These are phyloP conservation scores for Yponomeuta cagnagella DNA, from an alignment of 2,888 invertebrate species.

Conservation along the genomic window DNA sequence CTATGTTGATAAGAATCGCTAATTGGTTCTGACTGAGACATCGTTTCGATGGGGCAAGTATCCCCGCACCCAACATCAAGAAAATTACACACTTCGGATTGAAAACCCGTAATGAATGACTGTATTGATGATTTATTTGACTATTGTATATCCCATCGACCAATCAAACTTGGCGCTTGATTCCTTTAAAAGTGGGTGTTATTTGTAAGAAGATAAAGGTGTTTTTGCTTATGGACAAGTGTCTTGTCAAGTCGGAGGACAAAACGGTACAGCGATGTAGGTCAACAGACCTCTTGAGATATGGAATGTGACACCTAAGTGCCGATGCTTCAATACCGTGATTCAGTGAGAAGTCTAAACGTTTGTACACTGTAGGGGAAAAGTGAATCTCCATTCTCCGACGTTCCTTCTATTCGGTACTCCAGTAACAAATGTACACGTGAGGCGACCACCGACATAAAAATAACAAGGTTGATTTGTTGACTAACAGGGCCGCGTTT, in stretches of 20 bases:
- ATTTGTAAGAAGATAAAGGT: not conserved
- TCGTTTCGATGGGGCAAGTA: not conserved
- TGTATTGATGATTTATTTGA: not conserved
- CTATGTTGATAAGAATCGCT: no score
- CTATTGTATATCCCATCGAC: not conserved
- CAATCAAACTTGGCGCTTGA: not conserved
- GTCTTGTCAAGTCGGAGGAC: not conserved
- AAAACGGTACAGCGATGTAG: not conserved
- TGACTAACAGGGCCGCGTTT: no score
- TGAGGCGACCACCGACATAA: no score
- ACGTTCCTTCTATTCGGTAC: no score
- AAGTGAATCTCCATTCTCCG: not conserved
- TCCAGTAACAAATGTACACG: no score
- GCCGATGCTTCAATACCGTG: not conserved
- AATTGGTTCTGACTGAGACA: no score
- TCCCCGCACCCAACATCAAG: not conserved
- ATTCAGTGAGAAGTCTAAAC: not conserved
- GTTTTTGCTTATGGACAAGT: not conserved
- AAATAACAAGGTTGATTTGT: no score
- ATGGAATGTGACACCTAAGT: not conserved
- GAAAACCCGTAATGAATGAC: slow-evolving; percentile 1
- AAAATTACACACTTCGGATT: not conserved
- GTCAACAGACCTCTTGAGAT: slow-evolving; percentile 1
- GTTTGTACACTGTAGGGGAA: not conserved
- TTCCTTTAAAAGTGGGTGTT: not conserved